These are phyloP conservation scores for Microcebus ravelobensis DNA, from an alignment of 2,113 vertebrate species.

Conservation along the genomic window DNA sequence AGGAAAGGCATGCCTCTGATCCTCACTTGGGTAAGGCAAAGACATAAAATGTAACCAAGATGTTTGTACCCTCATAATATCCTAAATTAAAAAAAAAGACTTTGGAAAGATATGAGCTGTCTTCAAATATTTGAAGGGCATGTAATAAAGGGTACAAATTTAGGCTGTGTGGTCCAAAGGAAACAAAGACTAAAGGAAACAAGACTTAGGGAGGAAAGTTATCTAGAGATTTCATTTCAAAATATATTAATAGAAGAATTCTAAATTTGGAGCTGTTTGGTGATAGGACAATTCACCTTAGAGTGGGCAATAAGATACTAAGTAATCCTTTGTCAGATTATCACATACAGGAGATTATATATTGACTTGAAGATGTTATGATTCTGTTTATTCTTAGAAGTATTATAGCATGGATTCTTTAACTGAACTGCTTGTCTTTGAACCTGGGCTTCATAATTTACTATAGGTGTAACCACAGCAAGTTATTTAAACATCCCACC, in stretches of 20 bases:
- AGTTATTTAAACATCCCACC: neutral
- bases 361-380: neutral
- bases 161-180: neutral
- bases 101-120: neutral
- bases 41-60: too few species aligned
- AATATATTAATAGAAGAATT: neutral
- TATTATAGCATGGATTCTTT: neutral
- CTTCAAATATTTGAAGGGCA: neutral
- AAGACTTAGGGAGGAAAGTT: neutral
- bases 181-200: neutral
- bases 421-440: neutral
- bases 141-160: neutral
- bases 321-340: neutral
- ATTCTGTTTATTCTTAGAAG: neutral
- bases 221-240: neutral
- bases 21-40: too few species aligned
- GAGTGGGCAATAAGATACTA: neutral
- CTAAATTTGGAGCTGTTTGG: neutral
- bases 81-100: neutral
- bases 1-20: too few species aligned
- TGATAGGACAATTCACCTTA: neutral
- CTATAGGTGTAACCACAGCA: neutral
- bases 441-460: neutral
- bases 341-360: neutral
- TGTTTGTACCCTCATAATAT: too few species aligned